Conservation (phyloP, 2,888 invertebrate species). For the Petrolisthes manimaculis region DNA sequence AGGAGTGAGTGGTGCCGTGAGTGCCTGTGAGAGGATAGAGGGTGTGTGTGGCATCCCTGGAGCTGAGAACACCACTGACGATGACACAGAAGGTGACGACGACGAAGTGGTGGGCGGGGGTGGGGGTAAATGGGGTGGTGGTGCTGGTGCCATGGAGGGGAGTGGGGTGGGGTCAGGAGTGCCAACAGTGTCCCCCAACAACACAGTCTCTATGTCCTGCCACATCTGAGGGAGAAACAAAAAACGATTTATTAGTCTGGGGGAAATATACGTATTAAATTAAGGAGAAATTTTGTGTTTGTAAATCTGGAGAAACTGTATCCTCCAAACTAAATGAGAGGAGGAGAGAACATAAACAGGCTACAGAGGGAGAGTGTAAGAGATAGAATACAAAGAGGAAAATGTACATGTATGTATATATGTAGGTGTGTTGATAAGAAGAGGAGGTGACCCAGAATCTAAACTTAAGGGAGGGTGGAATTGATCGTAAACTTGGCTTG, state of each 20-base stretch:
- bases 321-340: background rate
- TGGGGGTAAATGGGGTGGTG: conserved; percentile 6
- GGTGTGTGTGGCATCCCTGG: conserved; percentile 45
- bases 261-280: background rate
- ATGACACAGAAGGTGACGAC: conserved; percentile 23
- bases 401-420: background rate
- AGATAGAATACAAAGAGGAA: background rate
- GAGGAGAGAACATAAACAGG: background rate
- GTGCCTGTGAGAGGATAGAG: conserved; percentile 56
- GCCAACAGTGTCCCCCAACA: conserved; percentile 67
- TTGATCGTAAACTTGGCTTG: conserved; percentile 31
- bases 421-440: background rate
- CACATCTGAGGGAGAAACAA: conserved; percentile 68
- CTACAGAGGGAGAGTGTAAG: background rate
- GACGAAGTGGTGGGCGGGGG: conserved; percentile 11
- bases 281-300: background rate
- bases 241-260: background rate
- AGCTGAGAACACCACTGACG: conserved; percentile 31
- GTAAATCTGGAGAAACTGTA: background rate
- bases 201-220: conserved; percentile 70
- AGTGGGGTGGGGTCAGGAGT: background rate
- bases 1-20: conserved; percentile 55
- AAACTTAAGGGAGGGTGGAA: conserved; percentile 21
- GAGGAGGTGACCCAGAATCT: background rate
- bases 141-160: background rate